Evolutionary conservation across 2,888 invertebrate species (phyloP), one percentile per base, ranked within the genome.

Genomic region (Chymomyza fuscimana): DNA sequence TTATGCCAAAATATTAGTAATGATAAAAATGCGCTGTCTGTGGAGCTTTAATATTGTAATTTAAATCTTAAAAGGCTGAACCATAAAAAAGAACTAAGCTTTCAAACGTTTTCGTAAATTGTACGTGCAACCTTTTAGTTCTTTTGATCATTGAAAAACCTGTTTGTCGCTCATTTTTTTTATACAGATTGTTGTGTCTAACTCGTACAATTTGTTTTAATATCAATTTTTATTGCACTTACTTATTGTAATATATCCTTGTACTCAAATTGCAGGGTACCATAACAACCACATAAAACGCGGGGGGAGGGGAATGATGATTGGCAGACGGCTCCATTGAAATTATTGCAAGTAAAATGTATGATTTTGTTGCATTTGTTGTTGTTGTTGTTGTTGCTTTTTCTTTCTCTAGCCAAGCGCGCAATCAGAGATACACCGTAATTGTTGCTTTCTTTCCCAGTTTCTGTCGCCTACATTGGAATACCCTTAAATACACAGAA

Each of bases 291-390:
- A 54, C 56, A 9, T 5, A 1, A 56, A 56, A 10, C 4, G 4
- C 56, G 7, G 32, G 0, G 5, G 32, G 32, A 4, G 40, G 40
- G 40, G 40, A 46, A 46, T 46, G 40, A 12, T 46, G 40, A 46
- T 46, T 46, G 40, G 40, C 40, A 46, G 22, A 25, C 5, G 25
- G 63, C 46, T n/a, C 63, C 60, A 22, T 58, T 61, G 29, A 72
- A 80, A 74, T 74, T 72, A 77, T 77, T 60, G 72, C 71, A 64
- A 78, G 64, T 58, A 54, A 73, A 76, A 73, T 73, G 65, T 65
- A 72, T 72, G 71, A 70, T 65, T 72, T 70, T 70, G n/a, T n/a
- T 32, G 22, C 15, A 15, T n/a, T 60, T 32, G 32, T 77, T 76
- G 22, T 66, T 65, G 69, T 15, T 58, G 56, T 66, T 70, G 52